These are phyloP conservation scores for Sebastolobus alascanus DNA, from an alignment of 2,797 vertebrate genomes.

Conservation along the genomic window DNA sequence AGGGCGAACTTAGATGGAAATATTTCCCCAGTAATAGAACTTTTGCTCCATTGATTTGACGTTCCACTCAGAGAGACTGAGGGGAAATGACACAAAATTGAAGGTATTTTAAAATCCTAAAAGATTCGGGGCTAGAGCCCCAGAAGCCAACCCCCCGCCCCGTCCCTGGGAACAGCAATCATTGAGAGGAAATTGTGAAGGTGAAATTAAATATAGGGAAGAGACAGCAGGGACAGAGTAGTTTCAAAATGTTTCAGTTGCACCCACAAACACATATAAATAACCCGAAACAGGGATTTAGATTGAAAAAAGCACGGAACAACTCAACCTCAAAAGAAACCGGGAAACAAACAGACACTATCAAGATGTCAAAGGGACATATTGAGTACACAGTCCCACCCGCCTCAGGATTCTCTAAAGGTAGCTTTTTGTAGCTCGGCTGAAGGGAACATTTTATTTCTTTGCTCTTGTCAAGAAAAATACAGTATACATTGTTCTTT, in stretches of 20 bases:
- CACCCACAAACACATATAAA: conserved; percentile 5
- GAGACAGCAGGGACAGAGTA: not conserved
- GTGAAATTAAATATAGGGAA: not conserved
- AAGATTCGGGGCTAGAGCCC: not conserved
- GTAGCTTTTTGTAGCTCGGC: conserved; percentile 5
- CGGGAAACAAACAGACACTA: conserved; percentile 32
- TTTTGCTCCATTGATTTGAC: not conserved
- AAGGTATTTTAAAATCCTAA: not conserved
- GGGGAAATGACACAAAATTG: not conserved
- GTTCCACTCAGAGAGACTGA: not conserved
- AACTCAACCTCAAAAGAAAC: conserved; percentile 29
- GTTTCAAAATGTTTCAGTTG: conserved; percentile 6
- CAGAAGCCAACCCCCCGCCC: not conserved
- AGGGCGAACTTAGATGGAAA: not conserved
- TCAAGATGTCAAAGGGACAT: conserved; percentile 38
- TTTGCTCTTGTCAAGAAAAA: conserved; percentile 11
- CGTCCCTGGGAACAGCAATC: not conserved
- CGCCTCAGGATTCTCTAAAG: conserved; percentile 26
- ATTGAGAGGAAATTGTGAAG: not conserved
- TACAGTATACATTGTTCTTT: not conserved
- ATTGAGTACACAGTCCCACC: conserved; percentile 9
- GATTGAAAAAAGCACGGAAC: conserved; percentile 18
- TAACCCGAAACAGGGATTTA: conserved; percentile 20
- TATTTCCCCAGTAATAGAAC: not conserved
- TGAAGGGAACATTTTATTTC: not conserved